Evolutionary conservation across 2,888 invertebrate species (phyloP).

Genomic region (Rutpela maculata): DNA sequence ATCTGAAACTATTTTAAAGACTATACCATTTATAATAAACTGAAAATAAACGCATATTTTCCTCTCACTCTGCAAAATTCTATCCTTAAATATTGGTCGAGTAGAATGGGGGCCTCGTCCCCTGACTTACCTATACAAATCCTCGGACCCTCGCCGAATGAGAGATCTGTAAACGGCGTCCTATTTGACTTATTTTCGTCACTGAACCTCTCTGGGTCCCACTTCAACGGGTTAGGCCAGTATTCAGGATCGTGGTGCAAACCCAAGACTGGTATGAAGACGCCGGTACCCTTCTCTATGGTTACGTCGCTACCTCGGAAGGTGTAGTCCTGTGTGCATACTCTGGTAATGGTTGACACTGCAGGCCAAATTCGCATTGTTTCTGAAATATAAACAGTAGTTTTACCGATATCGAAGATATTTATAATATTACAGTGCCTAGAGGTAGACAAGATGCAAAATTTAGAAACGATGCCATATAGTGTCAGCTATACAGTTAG

Average conservation of each 20-base stretch:
- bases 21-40: too few species aligned
- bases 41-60: too few species aligned
- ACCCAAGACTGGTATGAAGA: slow-evolving; percentile 65
- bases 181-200: slow-evolving; percentile 63
- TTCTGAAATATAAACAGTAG: slow-evolving; percentile 62
- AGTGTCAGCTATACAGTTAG: too few species aligned
- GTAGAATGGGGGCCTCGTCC: too few species aligned
- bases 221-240: slow-evolving; percentile 70
- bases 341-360: slow-evolving; percentile 60
- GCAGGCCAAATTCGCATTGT: slow-evolving; percentile 70
- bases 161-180: slow-evolving; percentile 63
- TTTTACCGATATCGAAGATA: too few species aligned
- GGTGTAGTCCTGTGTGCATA: slow-evolving; percentile 61
- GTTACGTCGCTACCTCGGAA: slow-evolving; percentile 55
- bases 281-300: slow-evolving; percentile 64
- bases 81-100: too few species aligned
- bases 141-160: slow-evolving; percentile 68
- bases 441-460: too few species aligned
- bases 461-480: too few species aligned
- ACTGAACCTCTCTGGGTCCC: slow-evolving; percentile 71
- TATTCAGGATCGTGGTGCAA: slow-evolving; percentile 68
- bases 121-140: slow-evolving; percentile 64
- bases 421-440: too few species aligned
- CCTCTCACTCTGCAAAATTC: too few species aligned
- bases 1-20: too few species aligned